Conservation (phyloP, 1,140 invertebrate species). For the Hyposmocoma kahamanoa region DNA sequence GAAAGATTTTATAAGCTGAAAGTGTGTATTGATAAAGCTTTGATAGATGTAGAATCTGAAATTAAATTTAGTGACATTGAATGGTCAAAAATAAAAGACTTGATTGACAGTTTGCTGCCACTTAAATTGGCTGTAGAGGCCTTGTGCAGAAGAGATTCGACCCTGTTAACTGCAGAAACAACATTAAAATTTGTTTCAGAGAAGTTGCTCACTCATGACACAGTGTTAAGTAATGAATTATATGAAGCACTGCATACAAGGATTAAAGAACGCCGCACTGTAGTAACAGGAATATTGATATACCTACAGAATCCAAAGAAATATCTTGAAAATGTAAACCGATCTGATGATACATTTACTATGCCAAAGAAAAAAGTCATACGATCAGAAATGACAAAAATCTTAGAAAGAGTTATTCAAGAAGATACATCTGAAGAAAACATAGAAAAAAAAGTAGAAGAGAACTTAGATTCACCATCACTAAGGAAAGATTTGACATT, state of each 20-base stretch:
- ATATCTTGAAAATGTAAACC: not conserved
- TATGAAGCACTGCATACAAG: too few relatives aligned
- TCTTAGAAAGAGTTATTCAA: not conserved
- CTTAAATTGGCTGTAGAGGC: conserved; percentile 22
- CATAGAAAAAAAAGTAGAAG: not conserved
- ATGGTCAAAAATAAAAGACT: conserved; percentile 15
- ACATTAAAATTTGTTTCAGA: too few relatives aligned
- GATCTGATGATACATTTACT: not conserved
- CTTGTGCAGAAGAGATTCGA: conserved; percentile 25
- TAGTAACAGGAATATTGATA: too few relatives aligned
- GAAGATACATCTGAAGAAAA: not conserved
- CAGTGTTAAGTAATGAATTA: too few relatives aligned
- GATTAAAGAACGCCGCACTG: too few relatives aligned
- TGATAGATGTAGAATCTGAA: conserved; percentile 21
- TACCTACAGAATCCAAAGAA: conserved; percentile 1
- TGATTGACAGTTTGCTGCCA: conserved; percentile 17
- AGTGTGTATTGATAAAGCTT: conserved; percentile 22
- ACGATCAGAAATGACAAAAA: not conserved
- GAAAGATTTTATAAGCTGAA: conserved; percentile 21
- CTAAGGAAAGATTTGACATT: not conserved
- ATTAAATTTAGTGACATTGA: conserved; percentile 20
- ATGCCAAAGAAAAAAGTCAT: not conserved
- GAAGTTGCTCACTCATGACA: too few relatives aligned
- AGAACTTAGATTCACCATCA: not conserved
- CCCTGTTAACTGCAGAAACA: conserved; percentile 19